These are phyloP conservation scores for Cacajao melanocephalus DNA, from an alignment of 2,797 vertebrate species.

Conservation along the genomic window DNA sequence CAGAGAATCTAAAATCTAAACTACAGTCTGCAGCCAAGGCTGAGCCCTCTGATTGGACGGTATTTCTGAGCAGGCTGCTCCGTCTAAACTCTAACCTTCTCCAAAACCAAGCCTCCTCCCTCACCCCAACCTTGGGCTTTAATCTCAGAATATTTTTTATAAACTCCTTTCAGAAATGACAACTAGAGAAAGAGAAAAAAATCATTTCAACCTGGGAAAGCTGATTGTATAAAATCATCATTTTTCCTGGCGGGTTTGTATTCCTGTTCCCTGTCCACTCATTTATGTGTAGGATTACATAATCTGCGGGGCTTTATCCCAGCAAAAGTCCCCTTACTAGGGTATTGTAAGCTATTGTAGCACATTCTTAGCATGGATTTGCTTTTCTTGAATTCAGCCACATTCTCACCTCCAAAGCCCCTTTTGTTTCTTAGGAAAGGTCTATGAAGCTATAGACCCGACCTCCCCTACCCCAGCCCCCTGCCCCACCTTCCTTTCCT, in stretches of 20 bases:
- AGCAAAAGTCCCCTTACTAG: not conserved
- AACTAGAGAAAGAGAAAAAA: not conserved
- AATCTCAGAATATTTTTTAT: not conserved
- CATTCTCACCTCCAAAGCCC: not conserved
- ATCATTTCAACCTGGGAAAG: not conserved
- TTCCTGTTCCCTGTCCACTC: not conserved
- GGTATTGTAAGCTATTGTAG: not conserved
- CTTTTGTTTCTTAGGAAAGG: not conserved
- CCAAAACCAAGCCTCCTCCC: not conserved
- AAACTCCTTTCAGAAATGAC: not conserved
- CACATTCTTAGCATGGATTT: not conserved
- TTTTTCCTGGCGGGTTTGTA: not conserved
- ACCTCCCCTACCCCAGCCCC: too few relatives aligned
- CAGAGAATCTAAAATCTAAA: conserved; percentile 27
- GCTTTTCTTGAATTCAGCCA: not conserved
- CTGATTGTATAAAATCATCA: not conserved
- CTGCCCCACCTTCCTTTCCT: not conserved
- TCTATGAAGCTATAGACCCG: not conserved
- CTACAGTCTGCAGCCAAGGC: not conserved
- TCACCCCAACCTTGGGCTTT: not conserved
- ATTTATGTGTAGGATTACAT: not conserved
- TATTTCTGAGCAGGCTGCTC: not conserved
- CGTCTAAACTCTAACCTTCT: not conserved
- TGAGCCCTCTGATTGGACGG: not conserved
- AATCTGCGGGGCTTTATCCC: not conserved